Evolutionary conservation across 1,140 invertebrate species (phyloP), one percentile per base, ranked within the genome.

Genomic region (Drosophila bocki): DNA sequence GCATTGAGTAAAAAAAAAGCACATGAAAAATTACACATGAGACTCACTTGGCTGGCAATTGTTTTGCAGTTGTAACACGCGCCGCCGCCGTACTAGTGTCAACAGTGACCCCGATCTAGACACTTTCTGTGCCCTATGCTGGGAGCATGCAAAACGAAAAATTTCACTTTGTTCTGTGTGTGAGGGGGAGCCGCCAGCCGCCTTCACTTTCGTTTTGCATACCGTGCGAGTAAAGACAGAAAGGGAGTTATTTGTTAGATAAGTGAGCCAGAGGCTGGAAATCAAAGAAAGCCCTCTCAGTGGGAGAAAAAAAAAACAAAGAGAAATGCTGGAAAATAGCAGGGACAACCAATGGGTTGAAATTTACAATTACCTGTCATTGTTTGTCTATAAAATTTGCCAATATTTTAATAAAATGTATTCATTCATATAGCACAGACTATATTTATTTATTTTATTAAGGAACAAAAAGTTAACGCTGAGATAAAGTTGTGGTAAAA

Each of bases 151-250:
- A 35, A 56, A 70, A 32, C n/a, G 33, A 39, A 62, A 54, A 67
- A 70, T 83, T 83, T 82, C 54, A 82, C 80, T 79, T 79, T 70
- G 71, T 60, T 83, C 60, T 74, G 62, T 29, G 22, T 32, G 12
- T 60, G 61, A 33, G 62, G 62, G 62, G 59, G 51, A 39, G 50
- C 3, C 29, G 50, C 17, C 50, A 19, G 32, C 9, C 50, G 29
- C 44, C 62, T 48, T 50, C 70, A 64, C 71, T 84, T 76, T 72
- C 72, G 56, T 84, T 85, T 84, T 80, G 78, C 82, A 80, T 85
- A 37, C 54, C 60, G 41, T 58, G 56, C 41, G 39, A 41, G 57
- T 22, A n/a, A n/a, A 56, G 26, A 32, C 51, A 53, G 57, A 61
- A 78, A 56, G 41, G 32, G 50, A 77, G 61, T 68, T 76, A 70